Evolutionary conservation across 2,888 invertebrate genomes (phyloP).

Genomic region (Pinctada fucata): DNA sequence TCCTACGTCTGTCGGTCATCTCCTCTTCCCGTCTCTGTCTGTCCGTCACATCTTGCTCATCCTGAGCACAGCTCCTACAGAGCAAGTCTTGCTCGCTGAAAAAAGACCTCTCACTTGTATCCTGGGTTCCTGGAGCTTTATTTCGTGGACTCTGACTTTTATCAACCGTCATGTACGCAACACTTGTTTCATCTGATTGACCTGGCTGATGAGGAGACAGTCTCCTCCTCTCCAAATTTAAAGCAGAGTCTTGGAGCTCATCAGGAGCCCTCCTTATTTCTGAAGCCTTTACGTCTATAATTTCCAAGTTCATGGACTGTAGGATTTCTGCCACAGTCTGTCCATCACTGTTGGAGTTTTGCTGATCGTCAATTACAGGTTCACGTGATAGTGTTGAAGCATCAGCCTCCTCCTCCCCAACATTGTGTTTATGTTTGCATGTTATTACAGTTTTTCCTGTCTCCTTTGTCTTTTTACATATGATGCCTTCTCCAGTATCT

Average conservation of each 20-base stretch:
- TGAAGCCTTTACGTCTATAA: not conserved
- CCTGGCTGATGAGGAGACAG: not conserved
- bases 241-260: not conserved
- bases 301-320: not conserved
- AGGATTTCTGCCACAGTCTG: not conserved
- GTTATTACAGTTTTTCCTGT: not conserved
- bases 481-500: slow-evolving; percentile 57
- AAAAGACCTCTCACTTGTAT: not conserved
- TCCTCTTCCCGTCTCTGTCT: not conserved
- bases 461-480: slow-evolving; percentile 20
- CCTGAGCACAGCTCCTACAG: not conserved
- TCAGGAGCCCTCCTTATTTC: not conserved
- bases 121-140: not conserved
- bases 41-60: not conserved
- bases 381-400: not conserved
- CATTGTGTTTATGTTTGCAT: not conserved
- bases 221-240: not conserved
- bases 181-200: not conserved
- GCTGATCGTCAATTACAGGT: not conserved
- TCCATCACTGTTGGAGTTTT: not conserved
- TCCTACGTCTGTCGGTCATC: not conserved
- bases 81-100: not conserved
- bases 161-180: not conserved
- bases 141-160: not conserved
- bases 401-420: not conserved